Base-by-base conservation (phyloP, 2,113 vertebrate species). In the Dipodomys merriami region DNA sequence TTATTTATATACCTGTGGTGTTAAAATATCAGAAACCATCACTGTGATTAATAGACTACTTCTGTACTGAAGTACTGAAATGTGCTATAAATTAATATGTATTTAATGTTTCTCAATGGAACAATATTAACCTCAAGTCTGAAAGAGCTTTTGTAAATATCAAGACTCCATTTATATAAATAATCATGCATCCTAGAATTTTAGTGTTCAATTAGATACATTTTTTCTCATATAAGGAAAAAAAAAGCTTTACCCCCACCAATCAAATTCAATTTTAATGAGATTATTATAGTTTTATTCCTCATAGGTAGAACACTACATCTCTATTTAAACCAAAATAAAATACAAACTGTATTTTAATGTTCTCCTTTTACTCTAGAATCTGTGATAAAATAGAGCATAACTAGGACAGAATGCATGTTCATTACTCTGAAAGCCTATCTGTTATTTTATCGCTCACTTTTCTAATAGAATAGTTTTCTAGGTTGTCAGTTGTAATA, bases 1-100 rank as follows among this genome's bases (percentile, higher is more conserved):
- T 83, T 84, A 92, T 94, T 93, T 86, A 71, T 84, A 62, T 78
- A 93, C 95, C 88, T 94, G 76, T 83, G 44, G 73, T 95, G 97
- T 90, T 90, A 88, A 95, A 95, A 96, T 57, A 98, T 96, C 94
- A 97, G 89, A 96, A 96, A 92, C 83, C 91, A 91, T 96, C 92
- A 77, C 67, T 96, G 74, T 96, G 95, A 96, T 97, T 95, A 97
- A 90, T 71, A 73, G 27, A 44, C 79, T 83, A 81, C 82, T 95
- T 90, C 85, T 29, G 1, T 83, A 12, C 73, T 44, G 71, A 96
- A 94, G 53, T 80, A 20, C 19, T 91, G 53, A 97, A 97, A 95
- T 91, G 53, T 65, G 62, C 57, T 90, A 35, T 39, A 95, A 94
- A 95, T 96, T 96, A 91, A 97, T 95, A 83, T 18, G 62, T n/a